These are phyloP conservation scores for Antechinus stuartii DNA, from an alignment of 2,113 vertebrate species.

Conservation along the genomic window DNA sequence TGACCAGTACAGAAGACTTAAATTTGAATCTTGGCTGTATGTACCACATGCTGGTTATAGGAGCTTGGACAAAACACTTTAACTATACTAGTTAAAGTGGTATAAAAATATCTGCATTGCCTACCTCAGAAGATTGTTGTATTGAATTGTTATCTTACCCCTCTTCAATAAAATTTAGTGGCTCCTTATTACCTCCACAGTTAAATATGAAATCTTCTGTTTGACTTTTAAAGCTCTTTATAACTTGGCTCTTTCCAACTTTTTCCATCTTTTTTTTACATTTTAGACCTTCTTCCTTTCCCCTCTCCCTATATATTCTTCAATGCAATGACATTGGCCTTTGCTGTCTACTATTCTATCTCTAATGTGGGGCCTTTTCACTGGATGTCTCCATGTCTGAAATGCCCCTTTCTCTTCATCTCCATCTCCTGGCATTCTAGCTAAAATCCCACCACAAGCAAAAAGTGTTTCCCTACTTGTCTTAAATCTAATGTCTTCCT, in stretches of 20 bases:
- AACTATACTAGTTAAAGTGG: not conserved
- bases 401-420: not conserved
- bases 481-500: not conserved
- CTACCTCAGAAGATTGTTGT: not conserved
- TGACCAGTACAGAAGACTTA: not conserved
- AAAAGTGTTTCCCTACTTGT: not conserved
- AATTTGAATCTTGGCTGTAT: not conserved
- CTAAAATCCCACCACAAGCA: not conserved
- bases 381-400: not conserved
- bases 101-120: not conserved
- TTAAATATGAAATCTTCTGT: not conserved
- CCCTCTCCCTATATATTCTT: not conserved
- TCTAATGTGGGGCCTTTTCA: not conserved
- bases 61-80: not conserved
- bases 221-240: not conserved
- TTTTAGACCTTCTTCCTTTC: not conserved
- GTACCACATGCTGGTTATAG: not conserved
- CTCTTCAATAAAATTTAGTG: not conserved
- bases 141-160: not conserved
- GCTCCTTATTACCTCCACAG: not conserved
- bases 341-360: not conserved
- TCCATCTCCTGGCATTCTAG: not conserved
- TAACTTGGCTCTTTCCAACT: not conserved
- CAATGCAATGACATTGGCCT: not conserved
- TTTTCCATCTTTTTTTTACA: not conserved